Evolutionary conservation across 2,888 invertebrate genomes (phyloP), one percentile per base, ranked within the genome.

Genomic region (Stenotaenia linearis): DNA sequence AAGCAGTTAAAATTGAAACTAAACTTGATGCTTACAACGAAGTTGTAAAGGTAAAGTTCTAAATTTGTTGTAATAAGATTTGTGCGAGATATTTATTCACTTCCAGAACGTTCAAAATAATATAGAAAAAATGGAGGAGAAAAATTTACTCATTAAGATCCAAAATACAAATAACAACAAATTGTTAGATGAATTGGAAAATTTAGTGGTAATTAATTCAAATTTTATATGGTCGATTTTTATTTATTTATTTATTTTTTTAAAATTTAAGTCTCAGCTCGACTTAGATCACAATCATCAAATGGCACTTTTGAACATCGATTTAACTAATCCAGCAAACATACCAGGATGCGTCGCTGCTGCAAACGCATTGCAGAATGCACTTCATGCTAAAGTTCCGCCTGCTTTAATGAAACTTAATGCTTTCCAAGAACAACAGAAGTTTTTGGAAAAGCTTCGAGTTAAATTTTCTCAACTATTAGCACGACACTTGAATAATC

Each of bases 61-160:
- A n/a, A n/a, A n/a, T n/a, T n/a, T n/a, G n/a, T n/a, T n/a, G n/a
- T n/a, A n/a, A n/a, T n/a, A n/a, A n/a, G n/a, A n/a, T n/a, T n/a
- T n/a, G n/a, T n/a, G n/a, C n/a, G n/a, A n/a, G n/a, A 10, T 75
- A 15, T 23, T 10, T 75, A 12, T 37, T 32, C 0, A 37, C 12
- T 37, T 21, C 50, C 91, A 94, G 84, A 93, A 93, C 86, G 94
- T 95, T 1, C 90, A 93, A 82, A 94, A 95, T 85, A 92, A 93
- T 32, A 95, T 96, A 91, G 93, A 94, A 83, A 92, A 94, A 84
- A 95, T 96, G 88, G 95, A 94, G 81, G 93, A 95, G 84, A 96
- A 96, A 85, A 96, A 95, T 88, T 91, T 92, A 10, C 90, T 93
- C 85, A 93, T 95, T 83, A 93, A 93, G 84, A 91, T 93, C 10